Percentiles rank a stretch among this genome's conserved stretches.
Conservation (phyloP, 1,140 invertebrate genomes). For the Anadara kagoshimensis region DNA sequence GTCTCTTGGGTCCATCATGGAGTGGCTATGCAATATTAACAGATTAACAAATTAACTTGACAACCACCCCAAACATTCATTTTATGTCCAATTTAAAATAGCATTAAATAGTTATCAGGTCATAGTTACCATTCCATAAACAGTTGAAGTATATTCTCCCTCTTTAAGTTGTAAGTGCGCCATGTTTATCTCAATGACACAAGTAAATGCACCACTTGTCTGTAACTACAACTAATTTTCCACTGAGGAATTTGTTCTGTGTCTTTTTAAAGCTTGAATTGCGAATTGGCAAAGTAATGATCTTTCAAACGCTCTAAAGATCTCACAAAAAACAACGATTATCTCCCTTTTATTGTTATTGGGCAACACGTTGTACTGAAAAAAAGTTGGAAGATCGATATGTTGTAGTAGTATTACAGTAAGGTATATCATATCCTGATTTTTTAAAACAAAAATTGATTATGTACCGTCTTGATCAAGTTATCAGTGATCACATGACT, state of each 20-base stretch:
- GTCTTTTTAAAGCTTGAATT: background rate
- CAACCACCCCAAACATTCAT: background rate
- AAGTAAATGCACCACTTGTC: conserved; percentile 2
- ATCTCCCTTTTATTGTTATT: background rate
- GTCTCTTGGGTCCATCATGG: no score
- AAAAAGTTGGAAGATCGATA: background rate
- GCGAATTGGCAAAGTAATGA: background rate
- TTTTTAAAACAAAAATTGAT: background rate
- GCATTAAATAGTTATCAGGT: no score
- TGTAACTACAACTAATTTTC: conserved; percentile 1
- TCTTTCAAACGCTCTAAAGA: background rate
- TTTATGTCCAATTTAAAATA: no score
- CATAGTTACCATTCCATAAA: conserved; percentile 69
- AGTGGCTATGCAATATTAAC: no score
- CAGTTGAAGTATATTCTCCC: conserved; percentile 72
- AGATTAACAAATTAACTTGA: no score
- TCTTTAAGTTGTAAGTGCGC: conserved; percentile 72
- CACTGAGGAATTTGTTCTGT: background rate
- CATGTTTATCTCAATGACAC: conserved; percentile 47
- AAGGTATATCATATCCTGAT: background rate
- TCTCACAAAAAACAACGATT: background rate
- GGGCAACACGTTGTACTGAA: background rate
- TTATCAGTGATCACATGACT: no score
- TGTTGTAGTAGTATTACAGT: no score
- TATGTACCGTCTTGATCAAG: no score